Conservation (phyloP, 2,113 vertebrate species). For the Bungarus multicinctus region DNA sequence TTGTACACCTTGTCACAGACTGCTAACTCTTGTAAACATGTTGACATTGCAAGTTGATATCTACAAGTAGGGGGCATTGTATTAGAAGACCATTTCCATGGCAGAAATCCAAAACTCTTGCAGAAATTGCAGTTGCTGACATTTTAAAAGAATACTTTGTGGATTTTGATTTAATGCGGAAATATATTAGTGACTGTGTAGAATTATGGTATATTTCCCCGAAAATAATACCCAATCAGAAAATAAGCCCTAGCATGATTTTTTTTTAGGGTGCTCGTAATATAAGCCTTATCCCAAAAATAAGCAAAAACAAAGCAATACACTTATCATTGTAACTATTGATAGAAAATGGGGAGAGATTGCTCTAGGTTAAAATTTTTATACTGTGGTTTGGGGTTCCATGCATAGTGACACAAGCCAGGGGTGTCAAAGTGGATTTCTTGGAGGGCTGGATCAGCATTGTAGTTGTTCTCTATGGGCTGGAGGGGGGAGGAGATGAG, state of each 20-base stretch:
- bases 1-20: background rate
- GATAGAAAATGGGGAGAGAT: background rate
- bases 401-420: background rate
- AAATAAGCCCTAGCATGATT: too few species aligned
- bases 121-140: rapidly evolving
- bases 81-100: background rate
- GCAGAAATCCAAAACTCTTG: background rate
- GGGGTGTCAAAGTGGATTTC: too few species aligned
- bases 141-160: rapidly evolving
- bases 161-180: rapidly evolving
- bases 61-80: background rate
- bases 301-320: background rate
- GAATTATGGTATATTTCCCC: background rate
- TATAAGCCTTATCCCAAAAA: too few species aligned
- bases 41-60: background rate
- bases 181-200: rapidly evolving
- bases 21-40: background rate
- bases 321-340: background rate
- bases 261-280: too few species aligned
- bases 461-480: too few species aligned
- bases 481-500: too few species aligned
- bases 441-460: too few species aligned
- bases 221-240: too few species aligned
- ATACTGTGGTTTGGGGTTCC: background rate
- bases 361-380: background rate